Evolutionary conservation across 2,888 invertebrate genomes (phyloP).

Genomic region (Opisthograptis luteolata): DNA sequence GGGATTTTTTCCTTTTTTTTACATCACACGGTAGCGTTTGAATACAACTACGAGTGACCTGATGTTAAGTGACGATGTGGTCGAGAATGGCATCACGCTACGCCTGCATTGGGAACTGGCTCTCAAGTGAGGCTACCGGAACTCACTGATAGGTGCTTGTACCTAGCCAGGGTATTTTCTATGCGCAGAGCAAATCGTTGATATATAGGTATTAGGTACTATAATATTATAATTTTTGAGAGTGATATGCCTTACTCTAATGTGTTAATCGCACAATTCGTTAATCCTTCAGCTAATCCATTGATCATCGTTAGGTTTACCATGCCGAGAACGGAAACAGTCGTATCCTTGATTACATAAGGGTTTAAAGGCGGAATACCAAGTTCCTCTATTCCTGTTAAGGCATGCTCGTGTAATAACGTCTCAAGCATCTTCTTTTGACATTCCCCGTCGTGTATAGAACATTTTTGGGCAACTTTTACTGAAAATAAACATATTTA

Average conservation of each 20-base stretch:
- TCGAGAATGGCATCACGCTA: no score
- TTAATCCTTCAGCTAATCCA: constrained; percentile 31
- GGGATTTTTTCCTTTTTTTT: no score
- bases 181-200: no score
- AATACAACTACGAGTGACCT: no score
- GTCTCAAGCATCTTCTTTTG: constrained; percentile 11
- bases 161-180: no score
- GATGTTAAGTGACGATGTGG: no score
- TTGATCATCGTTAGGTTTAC: constrained; percentile 32
- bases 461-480: constrained; percentile 30
- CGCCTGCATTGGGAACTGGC: no score
- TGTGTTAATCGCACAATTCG: constrained; percentile 19
- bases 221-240: no score
- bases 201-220: no score
- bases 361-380: constrained; percentile 34
- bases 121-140: no score
- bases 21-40: no score
- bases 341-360: constrained; percentile 20
- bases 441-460: constrained; percentile 33
- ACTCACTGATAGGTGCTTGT: no score
- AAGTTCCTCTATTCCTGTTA: constrained; percentile 31
- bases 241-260: constrained; percentile 16
- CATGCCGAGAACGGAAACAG: constrained; percentile 26
- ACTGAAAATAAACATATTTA: constrained; percentile 26
- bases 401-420: constrained; percentile 1